A percentile compares a stretch with the other conserved stretches of the same genome.
These are phyloP conservation scores for Acipenser oxyrinchus DNA, from an alignment of 2,797 vertebrate genomes.

Conservation along the genomic window DNA sequence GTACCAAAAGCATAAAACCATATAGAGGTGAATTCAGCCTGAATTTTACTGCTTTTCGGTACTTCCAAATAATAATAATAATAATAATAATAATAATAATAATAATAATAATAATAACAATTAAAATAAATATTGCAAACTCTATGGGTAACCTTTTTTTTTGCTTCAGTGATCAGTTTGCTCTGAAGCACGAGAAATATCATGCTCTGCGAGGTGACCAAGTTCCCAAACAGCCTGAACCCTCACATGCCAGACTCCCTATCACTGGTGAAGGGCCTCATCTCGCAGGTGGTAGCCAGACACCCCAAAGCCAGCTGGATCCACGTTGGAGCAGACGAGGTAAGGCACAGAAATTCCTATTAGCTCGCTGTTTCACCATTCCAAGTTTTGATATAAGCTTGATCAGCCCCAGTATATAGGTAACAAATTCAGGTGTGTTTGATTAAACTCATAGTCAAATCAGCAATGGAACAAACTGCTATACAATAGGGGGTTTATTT, in stretches of 20 bases:
- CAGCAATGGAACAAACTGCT: not conserved
- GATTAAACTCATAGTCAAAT: not conserved
- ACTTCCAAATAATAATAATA: not conserved
- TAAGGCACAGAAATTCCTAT: slow-evolving; percentile 18
- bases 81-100: too few relatives aligned
- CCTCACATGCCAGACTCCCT: slow-evolving; percentile 42
- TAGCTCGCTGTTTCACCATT: too few relatives aligned
- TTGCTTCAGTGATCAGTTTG: slow-evolving; percentile 46
- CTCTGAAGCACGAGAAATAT: slow-evolving; percentile 61
- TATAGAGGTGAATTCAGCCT: not conserved
- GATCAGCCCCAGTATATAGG: not conserved
- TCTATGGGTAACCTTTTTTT: not conserved
- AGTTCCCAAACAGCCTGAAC: slow-evolving; percentile 66
- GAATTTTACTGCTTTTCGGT: not conserved
- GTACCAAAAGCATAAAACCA: too few relatives aligned
- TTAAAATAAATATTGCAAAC: not conserved
- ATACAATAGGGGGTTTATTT: not conserved
- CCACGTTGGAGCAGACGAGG: slow-evolving; percentile 66
- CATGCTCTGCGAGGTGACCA: slow-evolving; percentile 47
- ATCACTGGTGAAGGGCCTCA: slow-evolving; percentile 45
- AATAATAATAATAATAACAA: too few relatives aligned
- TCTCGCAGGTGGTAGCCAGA: slow-evolving; percentile 51
- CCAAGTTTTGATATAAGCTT: not conserved
- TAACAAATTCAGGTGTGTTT: not conserved
- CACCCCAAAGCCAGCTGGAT: slow-evolving; percentile 50